phyloP scores from a whole-genome alignment of 1,140 invertebrate genomes.

The Papilio polyxenes region DNA sequence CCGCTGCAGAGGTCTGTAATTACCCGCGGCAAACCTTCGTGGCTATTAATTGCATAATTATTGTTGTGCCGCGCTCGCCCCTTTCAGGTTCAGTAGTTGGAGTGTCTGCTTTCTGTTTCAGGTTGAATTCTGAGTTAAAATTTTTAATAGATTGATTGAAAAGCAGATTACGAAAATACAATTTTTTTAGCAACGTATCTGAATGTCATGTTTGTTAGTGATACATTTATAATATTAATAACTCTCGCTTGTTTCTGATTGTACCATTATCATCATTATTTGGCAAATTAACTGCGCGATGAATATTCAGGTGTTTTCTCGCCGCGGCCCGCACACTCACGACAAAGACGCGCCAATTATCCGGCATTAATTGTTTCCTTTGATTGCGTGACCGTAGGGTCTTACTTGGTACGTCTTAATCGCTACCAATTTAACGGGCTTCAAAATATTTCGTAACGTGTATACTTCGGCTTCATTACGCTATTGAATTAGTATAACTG shows the following conservation, averaged over 20 bases:
- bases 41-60: conserved; percentile 10
- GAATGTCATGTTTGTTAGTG: not conserved
- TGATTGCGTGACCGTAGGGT: not conserved
- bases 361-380: conserved; percentile 27
- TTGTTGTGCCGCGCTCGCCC: not conserved
- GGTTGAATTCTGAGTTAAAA: not conserved
- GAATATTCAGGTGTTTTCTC: conserved; percentile 14
- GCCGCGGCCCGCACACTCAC: conserved; percentile 3
- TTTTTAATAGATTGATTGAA: not conserved
- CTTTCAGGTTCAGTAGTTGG: not conserved
- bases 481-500: not conserved
- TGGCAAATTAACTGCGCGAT: not conserved
- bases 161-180: no score
- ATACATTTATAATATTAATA: not conserved
- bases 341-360: conserved; percentile 18
- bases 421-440: not conserved
- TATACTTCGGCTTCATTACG: not conserved
- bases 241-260: not conserved
- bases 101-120: not conserved
- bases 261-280: not conserved
- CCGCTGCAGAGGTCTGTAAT: not conserved
- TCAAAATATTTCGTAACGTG: not conserved
- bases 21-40: not conserved
- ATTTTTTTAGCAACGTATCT: no score
- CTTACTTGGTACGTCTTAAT: not conserved